These are phyloP conservation scores for Myoxocephalus aenaeus DNA, from an alignment of 2,797 vertebrate genomes.

Conservation along the genomic window DNA sequence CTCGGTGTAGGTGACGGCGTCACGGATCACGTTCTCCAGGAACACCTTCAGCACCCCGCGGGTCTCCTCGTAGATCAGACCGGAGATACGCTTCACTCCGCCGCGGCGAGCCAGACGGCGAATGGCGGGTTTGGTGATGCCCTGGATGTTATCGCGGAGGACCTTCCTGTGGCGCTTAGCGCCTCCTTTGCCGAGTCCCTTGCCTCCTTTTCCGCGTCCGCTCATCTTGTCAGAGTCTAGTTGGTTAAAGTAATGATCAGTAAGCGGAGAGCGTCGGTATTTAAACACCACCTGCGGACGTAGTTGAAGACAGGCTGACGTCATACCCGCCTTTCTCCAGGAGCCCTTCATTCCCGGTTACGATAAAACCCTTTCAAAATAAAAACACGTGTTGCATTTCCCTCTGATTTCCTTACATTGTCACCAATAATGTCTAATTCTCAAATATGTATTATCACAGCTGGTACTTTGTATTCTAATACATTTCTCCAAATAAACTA, in stretches of 20 bases:
- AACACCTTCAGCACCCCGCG: conserved; percentile 46
- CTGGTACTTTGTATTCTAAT: neutral
- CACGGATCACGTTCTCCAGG: conserved; percentile 55
- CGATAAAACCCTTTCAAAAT: neutral
- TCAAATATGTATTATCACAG: neutral
- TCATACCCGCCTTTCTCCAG: too few relatives aligned
- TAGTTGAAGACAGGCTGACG: neutral
- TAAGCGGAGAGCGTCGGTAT: rapidly evolving
- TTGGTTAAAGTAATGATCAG: neutral
- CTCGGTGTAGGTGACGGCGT: conserved; percentile 52
- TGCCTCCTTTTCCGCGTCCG: neutral
- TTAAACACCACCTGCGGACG: neutral
- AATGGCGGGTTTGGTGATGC: conserved; percentile 50
- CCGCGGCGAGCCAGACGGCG: conserved; percentile 36
- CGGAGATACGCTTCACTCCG: conserved; percentile 37
- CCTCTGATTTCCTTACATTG: neutral
- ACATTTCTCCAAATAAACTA: too few relatives aligned
- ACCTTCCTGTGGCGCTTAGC: conserved; percentile 4
- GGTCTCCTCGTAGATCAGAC: conserved; percentile 53
- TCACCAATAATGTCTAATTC: neutral
- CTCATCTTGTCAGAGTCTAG: neutral
- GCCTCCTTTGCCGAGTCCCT: conserved; percentile 19
- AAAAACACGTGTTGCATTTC: neutral
- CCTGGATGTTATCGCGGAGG: conserved; percentile 46
- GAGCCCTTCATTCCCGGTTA: neutral